Base-by-base conservation (phyloP, 2,113 vertebrate genomes). In the Podocnemis expansa region DNA sequence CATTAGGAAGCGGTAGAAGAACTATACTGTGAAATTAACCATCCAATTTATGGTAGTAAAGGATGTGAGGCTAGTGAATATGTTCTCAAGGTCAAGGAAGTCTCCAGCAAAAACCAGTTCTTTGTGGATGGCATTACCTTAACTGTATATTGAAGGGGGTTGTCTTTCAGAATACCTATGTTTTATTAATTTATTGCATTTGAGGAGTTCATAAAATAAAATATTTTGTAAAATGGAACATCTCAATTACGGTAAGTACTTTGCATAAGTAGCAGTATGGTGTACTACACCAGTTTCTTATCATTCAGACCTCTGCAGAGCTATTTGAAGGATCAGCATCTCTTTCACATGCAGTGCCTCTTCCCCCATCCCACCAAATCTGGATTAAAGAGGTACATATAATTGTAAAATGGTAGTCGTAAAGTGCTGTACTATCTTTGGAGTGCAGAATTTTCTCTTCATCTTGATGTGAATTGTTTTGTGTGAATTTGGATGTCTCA, bases 391-490 rank as follows among this genome's bases (percentile, higher is more conserved):
- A n/a, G 60, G 31, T n/a, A 19, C 31, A 9, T 67, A 16, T 67
- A n/a, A n/a, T n/a, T n/a, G 60, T 67, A 31, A 67, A 16, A 67
- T 67, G 60, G 34, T n/a, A 16, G 17, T 67, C 34, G 19, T n/a
- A n/a, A 67, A 67, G n/a, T 51, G 0, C 14, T 67, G 75, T 6
- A 38, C 10, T 5, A 2, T 43, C 56, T 78, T 43, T 45, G 56
- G 51, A 60, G 31, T 2, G 56, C 31, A 31, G 25, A 87, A 27
- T 60, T 43, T 29, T 67, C 16, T 41, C 47, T 55, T 67, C n/a
- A 34, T 78, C 17, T 1, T 22, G 38, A 4, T n/a, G 16, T 6
- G 19, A 3, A 3, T 84, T 49, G 17, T 60, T 0, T 27, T 51
- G 34, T 10, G 67, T 11, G 56, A 1, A n/a, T 31, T 84, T 55